These are phyloP conservation scores for Calyptomena viridis DNA, from an alignment of 2,113 vertebrate species.

Conservation along the genomic window DNA sequence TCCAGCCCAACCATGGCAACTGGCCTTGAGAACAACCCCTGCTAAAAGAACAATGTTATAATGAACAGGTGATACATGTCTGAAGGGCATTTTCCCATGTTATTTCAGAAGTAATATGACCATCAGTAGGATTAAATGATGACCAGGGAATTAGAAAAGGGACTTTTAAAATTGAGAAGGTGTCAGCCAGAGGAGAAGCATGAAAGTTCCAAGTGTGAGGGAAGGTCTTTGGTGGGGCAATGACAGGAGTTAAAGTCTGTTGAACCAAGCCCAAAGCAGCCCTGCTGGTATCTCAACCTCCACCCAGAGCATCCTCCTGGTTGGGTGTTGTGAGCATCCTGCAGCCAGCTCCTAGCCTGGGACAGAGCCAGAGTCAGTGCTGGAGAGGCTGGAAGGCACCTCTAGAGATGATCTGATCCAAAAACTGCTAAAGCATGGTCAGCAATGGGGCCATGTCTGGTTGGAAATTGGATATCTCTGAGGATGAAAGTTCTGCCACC, in stretches of 20 bases:
- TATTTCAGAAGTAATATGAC: no score
- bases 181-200: background rate
- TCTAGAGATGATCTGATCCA: background rate
- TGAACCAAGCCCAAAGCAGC: background rate
- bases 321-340: background rate
- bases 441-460: fast-evolving
- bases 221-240: background rate
- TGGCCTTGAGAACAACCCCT: background rate
- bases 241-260: background rate
- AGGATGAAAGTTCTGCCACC: background rate
- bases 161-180: background rate
- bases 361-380: background rate
- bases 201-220: background rate
- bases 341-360: background rate
- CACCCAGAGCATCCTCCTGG: background rate
- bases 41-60: background rate
- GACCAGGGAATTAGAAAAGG: background rate
- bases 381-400: background rate
- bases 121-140: background rate
- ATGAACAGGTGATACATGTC: background rate
- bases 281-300: background rate
- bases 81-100: background rate
- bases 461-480: background rate
- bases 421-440: background rate
- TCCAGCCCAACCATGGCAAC: background rate